A percentile compares a stretch with the other conserved stretches of the same genome.
These are phyloP conservation scores for Propithecus perrieri DNA, from an alignment of 2,797 vertebrate genomes.

Conservation along the genomic window DNA sequence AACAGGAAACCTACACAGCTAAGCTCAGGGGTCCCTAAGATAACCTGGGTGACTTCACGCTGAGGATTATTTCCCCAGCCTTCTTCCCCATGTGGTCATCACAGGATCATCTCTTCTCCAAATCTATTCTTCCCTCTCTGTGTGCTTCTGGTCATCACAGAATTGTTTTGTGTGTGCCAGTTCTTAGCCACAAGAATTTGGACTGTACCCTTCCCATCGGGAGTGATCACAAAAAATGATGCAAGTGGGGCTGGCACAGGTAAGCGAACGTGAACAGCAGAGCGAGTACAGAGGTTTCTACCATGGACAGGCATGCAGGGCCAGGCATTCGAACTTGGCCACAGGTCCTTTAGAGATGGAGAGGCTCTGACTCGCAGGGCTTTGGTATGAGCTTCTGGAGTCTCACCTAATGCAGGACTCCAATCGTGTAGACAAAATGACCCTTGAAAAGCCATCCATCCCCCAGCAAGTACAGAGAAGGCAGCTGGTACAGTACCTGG, in stretches of 20 bases:
- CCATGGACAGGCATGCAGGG: not conserved
- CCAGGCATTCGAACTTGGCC: not conserved
- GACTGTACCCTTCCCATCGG: not conserved
- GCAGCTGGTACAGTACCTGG: not conserved
- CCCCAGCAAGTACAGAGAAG: not conserved
- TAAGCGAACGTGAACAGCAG: not conserved
- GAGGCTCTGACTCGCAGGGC: not conserved
- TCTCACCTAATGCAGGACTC: not conserved
- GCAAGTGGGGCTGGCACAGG: not conserved
- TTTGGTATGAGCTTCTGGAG: not conserved
- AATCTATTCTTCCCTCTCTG: not conserved
- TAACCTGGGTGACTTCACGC: not conserved
- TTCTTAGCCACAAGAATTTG: not conserved
- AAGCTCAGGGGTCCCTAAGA: not conserved
- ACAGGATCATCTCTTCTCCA: not conserved
- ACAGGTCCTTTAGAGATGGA: not conserved
- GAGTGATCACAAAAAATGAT: not conserved
- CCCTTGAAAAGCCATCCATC: not conserved
- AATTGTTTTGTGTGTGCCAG: not conserved
- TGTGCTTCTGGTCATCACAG: not conserved
- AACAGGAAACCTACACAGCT: not conserved
- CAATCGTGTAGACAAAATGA: not conserved
- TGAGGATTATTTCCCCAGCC: not conserved
- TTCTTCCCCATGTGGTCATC: not conserved
- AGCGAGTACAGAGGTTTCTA: not conserved